Evolutionary conservation across 2,888 invertebrate genomes (phyloP), one percentile per base, ranked within the genome.

Genomic region (Salticus scenicus): DNA sequence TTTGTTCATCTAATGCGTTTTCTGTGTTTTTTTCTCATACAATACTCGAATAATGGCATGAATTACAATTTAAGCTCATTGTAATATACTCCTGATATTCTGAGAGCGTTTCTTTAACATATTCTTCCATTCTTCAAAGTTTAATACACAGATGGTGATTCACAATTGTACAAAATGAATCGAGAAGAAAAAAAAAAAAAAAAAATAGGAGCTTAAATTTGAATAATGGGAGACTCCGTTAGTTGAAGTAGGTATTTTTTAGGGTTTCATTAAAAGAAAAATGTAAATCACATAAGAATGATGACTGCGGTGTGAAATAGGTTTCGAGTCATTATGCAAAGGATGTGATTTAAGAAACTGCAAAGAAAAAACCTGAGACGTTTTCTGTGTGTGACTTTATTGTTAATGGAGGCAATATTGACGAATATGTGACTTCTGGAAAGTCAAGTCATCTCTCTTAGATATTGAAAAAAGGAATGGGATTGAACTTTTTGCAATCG

Each of bases 71-170:
- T 47, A 17, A 12, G 17, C 47, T 10, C 47, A 17, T 17, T 47
- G 47, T 47, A 47, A 17, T 47, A 10, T n/a, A 17, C 10, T n/a
- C 47, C 47, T n/a, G 14, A n/a, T 10, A n/a, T n/a, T 10, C 17
- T 47, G 2, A n/a, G 17, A 47, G 2, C 47, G 17, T 47, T 47
- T 47, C 17, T 47, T 10, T 47, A n/a, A 47, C 47, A 17, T 47
- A 17, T 47, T 47, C 47, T n/a, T 2, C 17, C 17, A 2, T 47
- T 47, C 47, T 47, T 7, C 17, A 5, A 47, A n/a, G 47, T 47
- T 47, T 47, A 17, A 47, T 47, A 47, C 47, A 47, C 47, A 47
- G 17, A 47, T 47, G 47, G 47, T 47, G 47, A 47, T 47, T 47
- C 17, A 47, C 12, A 47, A 47, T 47, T 10, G 47, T 14, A 47